Conservation (phyloP, 2,113 vertebrate genomes). For the Murina feae region DNA sequence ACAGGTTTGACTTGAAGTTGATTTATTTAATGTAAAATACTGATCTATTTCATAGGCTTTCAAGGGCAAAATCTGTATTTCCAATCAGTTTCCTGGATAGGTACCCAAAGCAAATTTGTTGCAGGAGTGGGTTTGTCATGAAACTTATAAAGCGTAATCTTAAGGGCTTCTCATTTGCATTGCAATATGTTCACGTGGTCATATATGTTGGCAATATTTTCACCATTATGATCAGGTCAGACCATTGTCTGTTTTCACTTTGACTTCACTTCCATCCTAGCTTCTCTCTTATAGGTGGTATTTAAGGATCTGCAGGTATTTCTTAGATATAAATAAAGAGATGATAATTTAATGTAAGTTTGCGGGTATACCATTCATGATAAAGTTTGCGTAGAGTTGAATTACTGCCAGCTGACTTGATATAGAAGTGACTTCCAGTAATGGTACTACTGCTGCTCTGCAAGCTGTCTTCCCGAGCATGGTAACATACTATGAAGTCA, state of each 20-base stretch:
- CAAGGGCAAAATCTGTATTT: not conserved
- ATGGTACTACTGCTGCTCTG: not conserved
- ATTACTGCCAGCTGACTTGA: not conserved
- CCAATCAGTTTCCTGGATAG: not conserved
- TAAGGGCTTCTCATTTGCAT: too few species aligned
- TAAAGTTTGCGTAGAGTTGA: not conserved
- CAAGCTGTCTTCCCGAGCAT: not conserved
- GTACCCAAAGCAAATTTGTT: not conserved
- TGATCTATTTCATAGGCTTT: not conserved
- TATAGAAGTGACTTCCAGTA: not conserved
- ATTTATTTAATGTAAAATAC: not conserved
- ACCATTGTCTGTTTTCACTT: not conserved
- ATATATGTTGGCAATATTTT: not conserved
- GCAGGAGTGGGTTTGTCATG: not conserved
- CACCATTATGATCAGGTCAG: not conserved
- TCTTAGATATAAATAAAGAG: not conserved
- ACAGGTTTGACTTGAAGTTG: not conserved
- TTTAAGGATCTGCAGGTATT: not conserved
- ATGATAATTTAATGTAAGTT: not conserved
- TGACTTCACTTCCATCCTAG: not conserved
- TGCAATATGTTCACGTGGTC: not conserved
- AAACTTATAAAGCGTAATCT: not conserved
- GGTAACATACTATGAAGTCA: not conserved
- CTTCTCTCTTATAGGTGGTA: not conserved
- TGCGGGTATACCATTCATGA: too few species aligned